These are phyloP conservation scores for Saccostrea cuccullata DNA, from an alignment of 1,140 invertebrate genomes.

Conservation along the genomic window DNA sequence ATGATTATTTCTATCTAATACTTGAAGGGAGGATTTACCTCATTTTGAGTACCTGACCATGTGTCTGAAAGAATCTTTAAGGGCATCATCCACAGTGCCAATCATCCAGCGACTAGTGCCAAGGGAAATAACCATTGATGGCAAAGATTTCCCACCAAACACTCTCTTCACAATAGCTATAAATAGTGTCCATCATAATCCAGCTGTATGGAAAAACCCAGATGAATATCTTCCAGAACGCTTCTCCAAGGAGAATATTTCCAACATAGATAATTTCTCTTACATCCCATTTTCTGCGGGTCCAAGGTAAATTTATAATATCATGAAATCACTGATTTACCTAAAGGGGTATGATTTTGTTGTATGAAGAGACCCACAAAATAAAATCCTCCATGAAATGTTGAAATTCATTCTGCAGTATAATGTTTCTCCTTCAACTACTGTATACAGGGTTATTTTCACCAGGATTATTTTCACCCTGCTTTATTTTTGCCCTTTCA, in stretches of 20 bases:
- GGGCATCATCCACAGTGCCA: conserved; percentile 79
- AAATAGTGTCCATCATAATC: conserved; percentile 63
- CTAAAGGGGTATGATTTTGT: too few species aligned
- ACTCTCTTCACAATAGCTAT: conserved; percentile 56
- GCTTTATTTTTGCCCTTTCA: too few species aligned
- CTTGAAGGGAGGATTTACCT: conserved; percentile 63
- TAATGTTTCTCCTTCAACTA: too few species aligned
- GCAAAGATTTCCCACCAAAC: conserved; percentile 55
- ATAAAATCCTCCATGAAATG: too few species aligned
- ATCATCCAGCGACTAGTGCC: conserved; percentile 85
- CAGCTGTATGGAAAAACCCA: conserved; percentile 61
- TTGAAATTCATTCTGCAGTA: too few species aligned
- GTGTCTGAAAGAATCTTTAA: conserved; percentile 76
- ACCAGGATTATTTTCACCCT: too few species aligned
- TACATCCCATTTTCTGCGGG: conserved; percentile 70
- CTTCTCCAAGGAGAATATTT: conserved; percentile 60
- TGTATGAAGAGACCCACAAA: too few species aligned
- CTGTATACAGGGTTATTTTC: too few species aligned
- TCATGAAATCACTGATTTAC: too few species aligned
- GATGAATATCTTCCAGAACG: conserved; percentile 65
- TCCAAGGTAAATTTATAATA: conserved; percentile 56
- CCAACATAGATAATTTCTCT: conserved; percentile 54
- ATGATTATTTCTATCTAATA: background rate
- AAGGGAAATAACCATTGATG: conserved; percentile 81
- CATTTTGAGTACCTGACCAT: conserved; percentile 74